Percentiles rank a stretch among this genome's conserved stretches.
Evolutionary conservation across 2,113 vertebrate genomes (phyloP).

Genomic region (Onychorhynchus coronatus): DNA sequence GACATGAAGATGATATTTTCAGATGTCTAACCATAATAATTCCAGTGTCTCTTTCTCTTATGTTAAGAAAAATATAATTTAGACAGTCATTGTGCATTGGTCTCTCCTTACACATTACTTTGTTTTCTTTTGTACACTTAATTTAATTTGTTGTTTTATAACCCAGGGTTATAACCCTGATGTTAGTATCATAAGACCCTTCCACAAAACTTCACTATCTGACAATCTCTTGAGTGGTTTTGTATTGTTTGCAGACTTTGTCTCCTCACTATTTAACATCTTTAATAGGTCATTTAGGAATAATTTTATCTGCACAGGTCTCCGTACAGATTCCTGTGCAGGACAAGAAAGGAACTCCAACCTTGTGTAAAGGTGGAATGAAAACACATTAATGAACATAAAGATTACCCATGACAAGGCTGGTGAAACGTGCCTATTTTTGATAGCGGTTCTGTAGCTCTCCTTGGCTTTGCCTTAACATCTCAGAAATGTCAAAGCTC

Average conservation of each 20-base stretch:
- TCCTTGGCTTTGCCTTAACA: neutral
- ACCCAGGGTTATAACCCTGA: neutral
- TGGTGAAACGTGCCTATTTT: neutral
- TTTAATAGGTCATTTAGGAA: neutral
- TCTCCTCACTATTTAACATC: neutral
- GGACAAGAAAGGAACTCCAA: neutral
- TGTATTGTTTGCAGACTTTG: neutral
- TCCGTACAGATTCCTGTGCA: neutral
- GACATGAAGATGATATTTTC: neutral
- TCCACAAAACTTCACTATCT: neutral
- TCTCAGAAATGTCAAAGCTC: neutral
- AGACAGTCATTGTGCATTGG: accelerated
- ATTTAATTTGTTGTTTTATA: neutral
- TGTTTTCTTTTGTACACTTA: neutral
- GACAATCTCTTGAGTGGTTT: neutral
- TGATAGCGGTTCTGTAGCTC: neutral
- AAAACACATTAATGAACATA: neutral
- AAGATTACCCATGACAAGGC: neutral
- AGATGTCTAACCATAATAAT: neutral
- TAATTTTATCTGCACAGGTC: neutral
- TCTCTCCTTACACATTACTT: neutral
- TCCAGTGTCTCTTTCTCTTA: neutral
- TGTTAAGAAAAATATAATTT: neutral
- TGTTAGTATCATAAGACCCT: neutral
- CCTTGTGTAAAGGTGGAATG: neutral